These are phyloP conservation scores for Diarsia dahlii DNA, from an alignment of 2,888 invertebrate species.

Conservation along the genomic window DNA sequence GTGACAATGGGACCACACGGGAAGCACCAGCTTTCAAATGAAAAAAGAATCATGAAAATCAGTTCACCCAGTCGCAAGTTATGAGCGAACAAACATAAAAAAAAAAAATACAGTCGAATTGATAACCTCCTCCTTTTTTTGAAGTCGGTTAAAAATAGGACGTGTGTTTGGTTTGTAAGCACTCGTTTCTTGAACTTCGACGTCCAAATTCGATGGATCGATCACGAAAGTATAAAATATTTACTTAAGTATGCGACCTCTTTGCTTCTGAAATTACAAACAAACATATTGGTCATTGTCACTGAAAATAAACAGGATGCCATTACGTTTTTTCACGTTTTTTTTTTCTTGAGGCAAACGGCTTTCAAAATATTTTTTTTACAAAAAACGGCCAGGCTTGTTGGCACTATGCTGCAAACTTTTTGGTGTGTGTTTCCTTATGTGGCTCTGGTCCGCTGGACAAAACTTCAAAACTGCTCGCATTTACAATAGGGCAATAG, in stretches of 20 bases:
- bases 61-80: no score
- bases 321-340: not conserved
- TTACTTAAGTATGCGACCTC: not conserved
- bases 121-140: no score
- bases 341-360: conserved; percentile 1
- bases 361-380: not conserved
- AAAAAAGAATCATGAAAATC: no score
- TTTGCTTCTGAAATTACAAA: not conserved
- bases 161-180: no score
- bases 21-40: no score
- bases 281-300: not conserved
- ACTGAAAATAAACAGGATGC: not conserved
- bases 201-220: not conserved
- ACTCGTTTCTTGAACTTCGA: not conserved
- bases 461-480: no score
- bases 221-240: not conserved
- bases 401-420: not conserved
- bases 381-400: not conserved
- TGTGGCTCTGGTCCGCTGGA: no score
- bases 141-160: no score
- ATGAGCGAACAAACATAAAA: no score
- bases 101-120: no score
- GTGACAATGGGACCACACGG: no score
- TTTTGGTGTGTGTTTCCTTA: not conserved
- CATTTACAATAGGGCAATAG: no score